Evolutionary conservation across 2,113 vertebrate species (phyloP).

Genomic region (Tachuris rubrigastra): DNA sequence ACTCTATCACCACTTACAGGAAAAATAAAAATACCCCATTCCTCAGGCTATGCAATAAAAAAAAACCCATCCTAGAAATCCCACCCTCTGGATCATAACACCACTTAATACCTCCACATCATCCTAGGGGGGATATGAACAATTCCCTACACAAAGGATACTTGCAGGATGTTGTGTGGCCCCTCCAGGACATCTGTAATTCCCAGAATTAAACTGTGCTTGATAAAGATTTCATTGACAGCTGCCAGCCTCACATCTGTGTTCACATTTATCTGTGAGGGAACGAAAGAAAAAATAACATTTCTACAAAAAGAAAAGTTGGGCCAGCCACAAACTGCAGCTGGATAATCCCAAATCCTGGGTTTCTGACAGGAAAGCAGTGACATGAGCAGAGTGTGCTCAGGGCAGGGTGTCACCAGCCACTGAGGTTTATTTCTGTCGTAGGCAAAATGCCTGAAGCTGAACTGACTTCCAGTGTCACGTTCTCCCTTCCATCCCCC

Average conservation of each 20-base stretch:
- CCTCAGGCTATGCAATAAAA: not conserved
- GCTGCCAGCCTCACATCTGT: slow-evolving; percentile 77
- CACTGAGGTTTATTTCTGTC: not conserved
- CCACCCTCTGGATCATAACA: not conserved
- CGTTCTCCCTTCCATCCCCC: not conserved
- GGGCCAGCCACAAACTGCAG: not conserved
- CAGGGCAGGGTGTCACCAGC: not conserved
- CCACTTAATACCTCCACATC: not conserved
- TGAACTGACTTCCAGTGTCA: not conserved
- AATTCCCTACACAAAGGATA: slow-evolving; percentile 29
- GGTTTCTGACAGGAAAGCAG: not conserved
- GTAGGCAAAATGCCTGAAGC: not conserved
- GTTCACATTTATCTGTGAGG: slow-evolving; percentile 73
- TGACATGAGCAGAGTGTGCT: not conserved
- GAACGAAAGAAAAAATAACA: not conserved
- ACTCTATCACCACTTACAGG: not conserved
- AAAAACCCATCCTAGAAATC: not conserved
- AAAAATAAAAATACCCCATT: not conserved
- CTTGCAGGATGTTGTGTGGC: slow-evolving; percentile 68
- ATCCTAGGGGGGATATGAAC: not conserved
- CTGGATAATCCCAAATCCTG: not conserved
- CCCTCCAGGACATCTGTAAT: slow-evolving; percentile 68
- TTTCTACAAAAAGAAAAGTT: not conserved
- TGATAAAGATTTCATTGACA: slow-evolving; percentile 74
- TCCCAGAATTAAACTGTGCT: slow-evolving; percentile 72